Evolutionary conservation across 1,140 invertebrate species (phyloP).

Genomic region (Leptoteleia sp.): DNA sequence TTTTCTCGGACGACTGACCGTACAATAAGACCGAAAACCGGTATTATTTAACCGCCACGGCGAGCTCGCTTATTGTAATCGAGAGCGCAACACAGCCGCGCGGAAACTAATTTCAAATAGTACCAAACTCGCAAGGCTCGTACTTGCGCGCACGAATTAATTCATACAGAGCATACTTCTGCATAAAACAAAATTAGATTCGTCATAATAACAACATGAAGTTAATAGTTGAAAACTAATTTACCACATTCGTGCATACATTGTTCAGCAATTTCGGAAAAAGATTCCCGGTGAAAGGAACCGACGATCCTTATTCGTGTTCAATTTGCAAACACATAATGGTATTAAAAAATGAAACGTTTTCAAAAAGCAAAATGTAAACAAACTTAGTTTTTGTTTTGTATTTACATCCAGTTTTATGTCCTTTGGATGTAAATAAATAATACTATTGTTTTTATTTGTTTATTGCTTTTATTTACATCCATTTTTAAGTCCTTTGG

Average conservation of each 20-base stretch:
- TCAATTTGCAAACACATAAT: too few species aligned
- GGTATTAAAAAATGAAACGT: too few species aligned
- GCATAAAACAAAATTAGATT: constrained; percentile 53
- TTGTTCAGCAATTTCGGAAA: too few species aligned
- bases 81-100: constrained; percentile 36
- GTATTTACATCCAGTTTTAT: too few species aligned
- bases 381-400: too few species aligned
- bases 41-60: constrained; percentile 52
- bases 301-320: too few species aligned
- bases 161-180: constrained; percentile 38
- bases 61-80: constrained; percentile 54
- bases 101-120: constrained; percentile 63
- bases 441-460: too few species aligned
- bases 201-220: constrained; percentile 52
- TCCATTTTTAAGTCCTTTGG: too few species aligned
- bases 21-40: constrained; percentile 47
- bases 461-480: too few species aligned
- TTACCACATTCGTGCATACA: constrained; percentile 31
- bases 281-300: too few species aligned
- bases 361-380: too few species aligned
- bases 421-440: too few species aligned
- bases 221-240: constrained; percentile 53
- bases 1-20: constrained; percentile 53
- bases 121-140: constrained; percentile 15
- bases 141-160: constrained; percentile 45